A percentile compares a stretch with the other conserved stretches of the same genome.
phyloP scores from a whole-genome alignment of 2,113 vertebrate species.

The Petroica traversi region DNA sequence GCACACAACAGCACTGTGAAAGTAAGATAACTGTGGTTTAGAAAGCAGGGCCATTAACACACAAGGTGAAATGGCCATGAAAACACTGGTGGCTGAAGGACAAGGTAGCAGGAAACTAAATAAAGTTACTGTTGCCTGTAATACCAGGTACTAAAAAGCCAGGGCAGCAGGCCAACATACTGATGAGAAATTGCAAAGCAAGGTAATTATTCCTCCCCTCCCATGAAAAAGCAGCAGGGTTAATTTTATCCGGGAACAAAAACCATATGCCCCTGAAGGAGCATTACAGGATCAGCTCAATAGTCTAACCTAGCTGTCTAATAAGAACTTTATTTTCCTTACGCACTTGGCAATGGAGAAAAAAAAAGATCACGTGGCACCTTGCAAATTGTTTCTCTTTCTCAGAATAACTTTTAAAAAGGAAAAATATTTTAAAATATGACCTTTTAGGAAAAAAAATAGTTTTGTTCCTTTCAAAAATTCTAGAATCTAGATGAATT shows the following conservation, averaged over 20 bases:
- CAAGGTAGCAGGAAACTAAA: neutral
- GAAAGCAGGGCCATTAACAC: neutral
- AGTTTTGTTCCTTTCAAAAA: neutral
- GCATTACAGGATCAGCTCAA: neutral
- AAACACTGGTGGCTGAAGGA: neutral
- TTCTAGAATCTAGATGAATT: neutral
- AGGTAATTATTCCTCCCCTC: neutral
- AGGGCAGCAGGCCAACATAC: neutral
- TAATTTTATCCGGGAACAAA: slow-evolving; percentile 11
- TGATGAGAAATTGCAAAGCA: slow-evolving; percentile 9
- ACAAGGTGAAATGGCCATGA: neutral
- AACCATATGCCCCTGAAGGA: neutral
- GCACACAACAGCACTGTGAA: neutral
- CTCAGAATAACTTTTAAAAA: neutral
- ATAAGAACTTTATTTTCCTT: neutral
- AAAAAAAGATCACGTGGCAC: neutral
- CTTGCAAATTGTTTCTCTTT: neutral
- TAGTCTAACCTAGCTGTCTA: neutral
- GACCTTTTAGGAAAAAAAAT: neutral
- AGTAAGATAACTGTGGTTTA: neutral
- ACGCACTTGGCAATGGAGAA: neutral
- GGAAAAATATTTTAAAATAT: neutral
- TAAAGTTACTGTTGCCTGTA: neutral
- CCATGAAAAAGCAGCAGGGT: neutral
- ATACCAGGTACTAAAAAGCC: neutral